phyloP scores from a whole-genome alignment of 2,888 invertebrate genomes.

The Patella caerulea region DNA sequence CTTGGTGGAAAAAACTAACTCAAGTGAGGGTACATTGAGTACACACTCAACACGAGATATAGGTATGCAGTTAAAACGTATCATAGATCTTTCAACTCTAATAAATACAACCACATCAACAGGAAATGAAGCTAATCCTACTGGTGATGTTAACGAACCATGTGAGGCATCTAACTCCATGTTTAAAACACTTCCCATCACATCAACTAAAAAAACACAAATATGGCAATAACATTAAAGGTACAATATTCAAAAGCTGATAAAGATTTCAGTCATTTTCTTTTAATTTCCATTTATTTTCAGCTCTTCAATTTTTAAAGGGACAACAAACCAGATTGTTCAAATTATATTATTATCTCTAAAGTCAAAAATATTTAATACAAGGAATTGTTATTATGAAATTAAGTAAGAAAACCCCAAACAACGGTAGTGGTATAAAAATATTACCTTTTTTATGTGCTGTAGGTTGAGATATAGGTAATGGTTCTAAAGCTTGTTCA shows the following conservation, averaged over 20 bases:
- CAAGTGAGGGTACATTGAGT: slow-evolving; percentile 94
- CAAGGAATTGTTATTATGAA: too few relatives aligned
- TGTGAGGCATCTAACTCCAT: slow-evolving; percentile 62
- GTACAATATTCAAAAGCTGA: too few relatives aligned
- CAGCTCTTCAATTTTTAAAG: too few relatives aligned
- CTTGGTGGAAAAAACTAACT: slow-evolving; percentile 89
- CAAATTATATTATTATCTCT: too few relatives aligned
- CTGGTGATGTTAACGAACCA: slow-evolving; percentile 54
- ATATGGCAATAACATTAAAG: too few relatives aligned
- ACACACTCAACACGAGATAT: slow-evolving; percentile 96
- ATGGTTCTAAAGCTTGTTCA: slow-evolving; percentile 96
- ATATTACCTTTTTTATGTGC: slow-evolving; percentile 54
- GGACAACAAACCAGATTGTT: too few relatives aligned
- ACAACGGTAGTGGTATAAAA: neutral
- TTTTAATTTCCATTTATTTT: too few relatives aligned
- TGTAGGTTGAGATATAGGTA: slow-evolving; percentile 76
- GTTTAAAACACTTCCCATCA: slow-evolving; percentile 53
- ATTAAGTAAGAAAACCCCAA: slow-evolving; percentile 2
- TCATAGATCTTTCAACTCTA: slow-evolving; percentile 91
- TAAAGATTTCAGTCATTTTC: too few relatives aligned
- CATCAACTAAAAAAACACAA: slow-evolving; percentile 38
- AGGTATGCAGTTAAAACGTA: slow-evolving; percentile 95
- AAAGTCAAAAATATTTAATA: too few relatives aligned
- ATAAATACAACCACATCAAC: slow-evolving; percentile 99
- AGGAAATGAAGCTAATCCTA: slow-evolving; percentile 80